Conservation (phyloP, 2,888 invertebrate genomes). For the Cryptus viduatorius region DNA sequence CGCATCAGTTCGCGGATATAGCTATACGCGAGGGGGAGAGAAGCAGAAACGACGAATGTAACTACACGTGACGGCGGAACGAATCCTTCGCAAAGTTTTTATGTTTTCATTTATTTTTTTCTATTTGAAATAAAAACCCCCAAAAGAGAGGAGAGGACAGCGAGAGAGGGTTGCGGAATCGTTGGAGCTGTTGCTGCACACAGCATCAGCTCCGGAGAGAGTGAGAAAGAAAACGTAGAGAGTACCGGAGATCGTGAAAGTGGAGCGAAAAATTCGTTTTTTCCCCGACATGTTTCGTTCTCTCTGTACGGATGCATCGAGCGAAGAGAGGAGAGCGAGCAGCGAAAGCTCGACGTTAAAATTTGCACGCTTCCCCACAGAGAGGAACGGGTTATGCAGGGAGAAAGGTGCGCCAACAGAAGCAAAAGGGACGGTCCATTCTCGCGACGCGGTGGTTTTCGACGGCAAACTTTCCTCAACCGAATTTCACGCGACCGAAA, state of each 20-base stretch:
- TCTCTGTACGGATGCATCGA: constrained; percentile 36
- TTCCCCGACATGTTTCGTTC: constrained; percentile 55
- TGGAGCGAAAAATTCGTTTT: no score
- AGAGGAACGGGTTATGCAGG: not conserved
- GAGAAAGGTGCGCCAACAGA: not conserved
- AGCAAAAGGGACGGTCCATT: not conserved
- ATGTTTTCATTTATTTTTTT: not conserved
- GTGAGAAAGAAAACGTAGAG: no score
- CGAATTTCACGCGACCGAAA: constrained; percentile 34
- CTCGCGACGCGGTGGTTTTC: constrained; percentile 45
- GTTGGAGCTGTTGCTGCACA: constrained; percentile 2
- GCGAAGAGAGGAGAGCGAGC: not conserved
- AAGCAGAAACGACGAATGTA: not conserved
- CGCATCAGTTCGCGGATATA: not conserved
- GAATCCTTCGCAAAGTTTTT: not conserved
- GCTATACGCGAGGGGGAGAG: not conserved
- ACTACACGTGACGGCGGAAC: not conserved
- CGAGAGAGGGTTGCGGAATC: constrained; percentile 7
- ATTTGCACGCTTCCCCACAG: constrained; percentile 46
- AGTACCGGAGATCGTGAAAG: no score
- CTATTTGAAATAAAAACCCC: constrained; percentile 25
- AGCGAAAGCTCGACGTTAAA: constrained; percentile 51
- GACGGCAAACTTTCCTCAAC: constrained; percentile 40
- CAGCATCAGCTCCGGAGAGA: no score
- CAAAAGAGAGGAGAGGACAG: not conserved